Conservation (phyloP, 2,888 invertebrate genomes). For the Microplitis deprimator region DNA sequence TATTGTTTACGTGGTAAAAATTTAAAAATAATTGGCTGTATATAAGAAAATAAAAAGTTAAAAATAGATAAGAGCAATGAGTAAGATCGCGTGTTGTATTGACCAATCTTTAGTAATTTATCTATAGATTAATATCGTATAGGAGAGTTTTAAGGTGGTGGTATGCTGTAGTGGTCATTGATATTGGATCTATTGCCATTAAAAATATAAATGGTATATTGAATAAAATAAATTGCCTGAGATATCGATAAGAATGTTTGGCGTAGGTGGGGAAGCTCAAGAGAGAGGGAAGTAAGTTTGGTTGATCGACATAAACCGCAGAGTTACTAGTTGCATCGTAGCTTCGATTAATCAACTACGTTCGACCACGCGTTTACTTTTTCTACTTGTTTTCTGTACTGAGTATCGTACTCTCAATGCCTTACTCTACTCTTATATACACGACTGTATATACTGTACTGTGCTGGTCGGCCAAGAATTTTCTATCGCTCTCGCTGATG, state of each 20-base stretch:
- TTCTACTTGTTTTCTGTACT: conserved; percentile 10
- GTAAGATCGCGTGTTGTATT: conserved; percentile 49
- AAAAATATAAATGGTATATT: conserved; percentile 26
- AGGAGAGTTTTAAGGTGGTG: not conserved
- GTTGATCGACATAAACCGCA: conserved; percentile 17
- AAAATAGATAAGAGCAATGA: conserved; percentile 49
- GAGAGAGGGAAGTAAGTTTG: not conserved
- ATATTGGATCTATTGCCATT: not conserved
- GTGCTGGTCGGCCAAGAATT: not conserved
- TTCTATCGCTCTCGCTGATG: not conserved
- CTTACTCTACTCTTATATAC: not conserved
- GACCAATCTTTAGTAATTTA: conserved; percentile 31
- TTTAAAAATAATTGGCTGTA: not conserved
- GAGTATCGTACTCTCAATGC: not conserved
- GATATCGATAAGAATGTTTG: not conserved
- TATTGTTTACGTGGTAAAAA: not conserved
- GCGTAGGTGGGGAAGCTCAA: not conserved
- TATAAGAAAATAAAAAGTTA: not conserved
- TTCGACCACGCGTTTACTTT: conserved; percentile 19
- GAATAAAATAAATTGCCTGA: conserved; percentile 22
- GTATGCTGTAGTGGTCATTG: not conserved
- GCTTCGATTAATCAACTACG: conserved; percentile 23
- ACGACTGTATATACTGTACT: not conserved
- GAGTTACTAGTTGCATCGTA: conserved; percentile 9
- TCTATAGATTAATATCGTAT: conserved; percentile 9